Percentiles rank a stretch among this genome's conserved stretches.
Conservation (phyloP, 2,113 vertebrate species). For the Azemiops feae region DNA sequence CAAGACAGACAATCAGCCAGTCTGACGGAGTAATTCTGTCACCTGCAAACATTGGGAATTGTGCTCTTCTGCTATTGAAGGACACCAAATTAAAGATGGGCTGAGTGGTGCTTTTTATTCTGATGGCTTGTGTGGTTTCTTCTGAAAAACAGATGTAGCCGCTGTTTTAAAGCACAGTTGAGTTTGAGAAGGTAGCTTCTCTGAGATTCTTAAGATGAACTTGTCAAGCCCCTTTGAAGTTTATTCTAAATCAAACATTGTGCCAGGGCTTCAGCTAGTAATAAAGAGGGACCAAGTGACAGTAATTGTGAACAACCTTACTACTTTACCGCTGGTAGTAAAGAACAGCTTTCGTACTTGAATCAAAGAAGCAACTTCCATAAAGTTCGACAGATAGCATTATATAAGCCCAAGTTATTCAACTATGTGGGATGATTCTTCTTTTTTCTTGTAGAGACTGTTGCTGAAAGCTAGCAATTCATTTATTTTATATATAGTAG, state of each 20-base stretch:
- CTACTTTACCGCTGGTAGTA: not conserved
- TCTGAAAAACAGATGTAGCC: not conserved
- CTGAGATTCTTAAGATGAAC: not conserved
- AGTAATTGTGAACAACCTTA: not conserved
- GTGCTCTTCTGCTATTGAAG: not conserved
- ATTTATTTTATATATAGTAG: not conserved
- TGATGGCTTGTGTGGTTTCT: not conserved
- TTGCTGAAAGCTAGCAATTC: not conserved
- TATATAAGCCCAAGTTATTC: not conserved
- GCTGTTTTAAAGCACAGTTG: not conserved
- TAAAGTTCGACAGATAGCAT: not conserved
- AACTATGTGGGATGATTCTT: not conserved
- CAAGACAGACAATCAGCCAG: not conserved
- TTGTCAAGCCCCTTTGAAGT: not conserved
- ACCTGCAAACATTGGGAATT: not conserved
- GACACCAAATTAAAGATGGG: not conserved
- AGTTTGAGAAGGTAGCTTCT: not conserved
- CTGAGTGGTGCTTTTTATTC: not conserved
- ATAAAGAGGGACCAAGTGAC: not conserved
- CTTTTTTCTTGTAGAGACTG: not conserved
- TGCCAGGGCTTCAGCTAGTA: not conserved
- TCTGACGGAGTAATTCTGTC: not conserved
- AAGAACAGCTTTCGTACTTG: not conserved
- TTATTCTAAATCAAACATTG: not conserved
- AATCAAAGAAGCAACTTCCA: not conserved